phyloP scores from a whole-genome alignment of 2,113 vertebrate genomes.

The Brevimyrus niger region DNA sequence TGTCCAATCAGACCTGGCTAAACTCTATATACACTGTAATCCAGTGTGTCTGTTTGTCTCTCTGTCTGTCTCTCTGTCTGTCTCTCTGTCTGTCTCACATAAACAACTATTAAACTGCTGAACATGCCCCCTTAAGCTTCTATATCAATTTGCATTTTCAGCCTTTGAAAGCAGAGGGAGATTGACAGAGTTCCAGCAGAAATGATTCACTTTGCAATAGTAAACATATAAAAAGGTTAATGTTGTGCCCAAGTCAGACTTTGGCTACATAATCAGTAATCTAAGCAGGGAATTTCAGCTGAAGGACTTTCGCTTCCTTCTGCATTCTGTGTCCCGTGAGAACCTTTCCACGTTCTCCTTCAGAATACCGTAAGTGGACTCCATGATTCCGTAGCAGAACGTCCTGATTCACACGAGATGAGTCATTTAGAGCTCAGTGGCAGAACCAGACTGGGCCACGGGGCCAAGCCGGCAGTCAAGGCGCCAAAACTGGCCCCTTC shows the following conservation, averaged over 20 bases:
- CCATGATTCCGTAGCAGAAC: neutral
- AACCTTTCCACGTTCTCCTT: neutral
- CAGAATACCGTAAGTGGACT: neutral
- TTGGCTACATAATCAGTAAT: neutral
- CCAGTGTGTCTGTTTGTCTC: conserved; percentile 22
- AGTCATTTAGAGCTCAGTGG: neutral
- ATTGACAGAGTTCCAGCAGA: neutral
- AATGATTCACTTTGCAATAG: neutral
- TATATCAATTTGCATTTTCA: neutral
- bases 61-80: too few relatives aligned
- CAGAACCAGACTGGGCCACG: neutral
- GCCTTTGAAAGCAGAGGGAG: neutral
- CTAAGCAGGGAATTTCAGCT: neutral
- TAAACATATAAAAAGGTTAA: neutral
- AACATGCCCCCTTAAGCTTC: neutral
- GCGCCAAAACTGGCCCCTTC: neutral
- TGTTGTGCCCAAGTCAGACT: neutral
- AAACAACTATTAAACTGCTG: neutral
- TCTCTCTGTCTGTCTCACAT: too few relatives aligned
- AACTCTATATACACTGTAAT: conserved; percentile 44
- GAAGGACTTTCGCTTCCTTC: neutral
- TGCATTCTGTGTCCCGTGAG: neutral
- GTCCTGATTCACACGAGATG: neutral
- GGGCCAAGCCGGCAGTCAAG: neutral
- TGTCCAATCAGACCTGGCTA: conserved; percentile 32